These are phyloP conservation scores for Petrophora chlorosata DNA, from an alignment of 2,888 invertebrate species.

Conservation along the genomic window DNA sequence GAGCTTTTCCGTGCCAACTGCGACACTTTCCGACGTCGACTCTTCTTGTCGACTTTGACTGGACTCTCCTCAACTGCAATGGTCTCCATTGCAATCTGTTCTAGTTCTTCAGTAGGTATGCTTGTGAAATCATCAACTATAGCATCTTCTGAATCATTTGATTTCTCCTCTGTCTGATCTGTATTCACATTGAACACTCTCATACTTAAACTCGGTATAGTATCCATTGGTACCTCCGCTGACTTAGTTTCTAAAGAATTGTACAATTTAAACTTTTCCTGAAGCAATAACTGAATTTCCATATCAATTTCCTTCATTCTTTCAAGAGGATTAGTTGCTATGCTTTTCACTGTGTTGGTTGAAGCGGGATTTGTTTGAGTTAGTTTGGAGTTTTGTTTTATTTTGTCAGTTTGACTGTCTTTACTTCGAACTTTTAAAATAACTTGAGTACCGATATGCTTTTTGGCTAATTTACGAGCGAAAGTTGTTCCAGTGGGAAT, in stretches of 20 bases:
- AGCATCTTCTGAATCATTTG: slow-evolving; percentile 49
- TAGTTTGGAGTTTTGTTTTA: slow-evolving; percentile 41
- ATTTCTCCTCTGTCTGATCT: slow-evolving; percentile 41
- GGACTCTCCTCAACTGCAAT: slow-evolving; percentile 44
- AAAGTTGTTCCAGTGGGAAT: slow-evolving; percentile 29
- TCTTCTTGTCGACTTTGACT: slow-evolving; percentile 41
- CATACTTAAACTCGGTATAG: slow-evolving; percentile 69
- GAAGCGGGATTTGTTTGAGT: slow-evolving; percentile 60
- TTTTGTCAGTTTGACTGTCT: slow-evolving; percentile 60
- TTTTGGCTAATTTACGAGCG: slow-evolving; percentile 45
- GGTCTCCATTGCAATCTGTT: slow-evolving; percentile 67
- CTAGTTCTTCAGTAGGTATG: slow-evolving; percentile 72
- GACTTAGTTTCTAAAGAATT: slow-evolving; percentile 73
- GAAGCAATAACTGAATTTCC: slow-evolving; percentile 81
- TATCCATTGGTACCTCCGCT: slow-evolving; percentile 32
- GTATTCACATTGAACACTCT: slow-evolving; percentile 65
- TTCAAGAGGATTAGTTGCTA: slow-evolving; percentile 60
- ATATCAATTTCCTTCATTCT: slow-evolving; percentile 85
- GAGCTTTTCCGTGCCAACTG: slow-evolving; percentile 47
- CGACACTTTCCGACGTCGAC: slow-evolving; percentile 45
- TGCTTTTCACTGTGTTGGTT: not conserved
- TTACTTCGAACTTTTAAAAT: slow-evolving; percentile 48
- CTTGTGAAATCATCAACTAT: slow-evolving; percentile 69
- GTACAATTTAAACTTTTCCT: slow-evolving; percentile 84
- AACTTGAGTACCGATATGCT: slow-evolving; percentile 55